Percentiles rank a stretch among this genome's conserved stretches.
These are phyloP conservation scores for Onychomys arenicola DNA, from an alignment of 2,797 vertebrate species.

Conservation along the genomic window DNA sequence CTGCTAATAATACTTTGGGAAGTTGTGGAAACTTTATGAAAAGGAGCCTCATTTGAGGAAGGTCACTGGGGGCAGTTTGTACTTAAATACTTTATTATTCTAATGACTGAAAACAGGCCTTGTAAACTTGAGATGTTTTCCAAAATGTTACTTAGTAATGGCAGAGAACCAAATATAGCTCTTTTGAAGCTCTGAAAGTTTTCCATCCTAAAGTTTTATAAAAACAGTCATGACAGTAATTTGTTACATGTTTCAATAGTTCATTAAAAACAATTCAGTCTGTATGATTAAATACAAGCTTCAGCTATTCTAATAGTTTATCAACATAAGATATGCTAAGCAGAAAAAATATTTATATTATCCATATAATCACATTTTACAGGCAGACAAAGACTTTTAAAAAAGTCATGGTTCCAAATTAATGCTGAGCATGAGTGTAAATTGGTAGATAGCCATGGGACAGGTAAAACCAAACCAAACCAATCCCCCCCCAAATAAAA, in stretches of 20 bases:
- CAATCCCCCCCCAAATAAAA: background rate
- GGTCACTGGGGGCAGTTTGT: background rate
- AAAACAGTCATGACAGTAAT: constrained; percentile 47
- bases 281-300: constrained; percentile 51
- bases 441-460: constrained; percentile 1
- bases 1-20: background rate
- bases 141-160: constrained; percentile 64
- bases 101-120: constrained; percentile 65
- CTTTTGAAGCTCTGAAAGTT: constrained; percentile 54
- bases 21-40: background rate
- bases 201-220: constrained; percentile 55
- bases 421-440: constrained; percentile 63
- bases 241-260: constrained; percentile 49
- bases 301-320: constrained; percentile 51
- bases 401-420: constrained; percentile 52
- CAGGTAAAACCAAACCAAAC: background rate
- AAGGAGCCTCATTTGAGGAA: background rate
- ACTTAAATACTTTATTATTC: constrained; percentile 55
- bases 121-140: constrained; percentile 67
- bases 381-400: constrained; percentile 46
- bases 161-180: constrained; percentile 55
- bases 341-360: constrained; percentile 53
- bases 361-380: constrained; percentile 6
- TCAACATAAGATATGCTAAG: constrained; percentile 19
- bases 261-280: constrained; percentile 59